phyloP scores from a whole-genome alignment of 2,113 vertebrate genomes.

The Pyrgilauda ruficollis region DNA sequence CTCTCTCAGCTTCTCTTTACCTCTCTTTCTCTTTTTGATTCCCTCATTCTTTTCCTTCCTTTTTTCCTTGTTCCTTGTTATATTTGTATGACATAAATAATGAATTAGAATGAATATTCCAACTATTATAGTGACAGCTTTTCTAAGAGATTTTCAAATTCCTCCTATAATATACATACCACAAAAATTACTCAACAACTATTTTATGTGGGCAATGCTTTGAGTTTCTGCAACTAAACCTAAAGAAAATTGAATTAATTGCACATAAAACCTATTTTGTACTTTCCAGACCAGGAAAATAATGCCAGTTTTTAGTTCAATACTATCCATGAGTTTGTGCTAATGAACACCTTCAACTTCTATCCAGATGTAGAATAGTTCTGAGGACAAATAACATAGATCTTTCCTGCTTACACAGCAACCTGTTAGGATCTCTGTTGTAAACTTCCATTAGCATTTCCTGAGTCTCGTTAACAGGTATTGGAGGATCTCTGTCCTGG shows the following conservation, averaged over 20 bases:
- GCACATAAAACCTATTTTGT: not conserved
- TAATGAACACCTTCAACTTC: not conserved
- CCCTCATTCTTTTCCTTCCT: too few species aligned
- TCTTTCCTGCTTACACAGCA: not conserved
- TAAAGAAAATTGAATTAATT: not conserved
- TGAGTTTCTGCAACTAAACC: not conserved
- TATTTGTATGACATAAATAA: slow-evolving; percentile 28
- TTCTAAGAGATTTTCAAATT: slow-evolving; percentile 13
- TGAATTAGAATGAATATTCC: not conserved
- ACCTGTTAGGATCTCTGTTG: not conserved
- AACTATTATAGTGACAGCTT: not conserved
- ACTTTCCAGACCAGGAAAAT: not conserved
- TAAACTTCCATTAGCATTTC: slow-evolving; percentile 10
- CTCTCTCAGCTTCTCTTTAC: not conserved
- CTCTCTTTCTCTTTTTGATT: not conserved
- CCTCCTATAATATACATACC: not conserved
- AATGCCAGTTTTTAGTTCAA: not conserved
- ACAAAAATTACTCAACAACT: slow-evolving; percentile 8
- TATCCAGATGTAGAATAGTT: not conserved
- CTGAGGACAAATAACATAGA: not conserved
- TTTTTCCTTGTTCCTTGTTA: not conserved
- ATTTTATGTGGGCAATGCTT: not conserved
- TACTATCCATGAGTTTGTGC: not conserved
- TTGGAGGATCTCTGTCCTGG: not conserved
- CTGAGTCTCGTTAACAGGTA: not conserved